These are phyloP conservation scores for Centruroides vittatus DNA, from an alignment of 1,140 invertebrate species.

Conservation along the genomic window DNA sequence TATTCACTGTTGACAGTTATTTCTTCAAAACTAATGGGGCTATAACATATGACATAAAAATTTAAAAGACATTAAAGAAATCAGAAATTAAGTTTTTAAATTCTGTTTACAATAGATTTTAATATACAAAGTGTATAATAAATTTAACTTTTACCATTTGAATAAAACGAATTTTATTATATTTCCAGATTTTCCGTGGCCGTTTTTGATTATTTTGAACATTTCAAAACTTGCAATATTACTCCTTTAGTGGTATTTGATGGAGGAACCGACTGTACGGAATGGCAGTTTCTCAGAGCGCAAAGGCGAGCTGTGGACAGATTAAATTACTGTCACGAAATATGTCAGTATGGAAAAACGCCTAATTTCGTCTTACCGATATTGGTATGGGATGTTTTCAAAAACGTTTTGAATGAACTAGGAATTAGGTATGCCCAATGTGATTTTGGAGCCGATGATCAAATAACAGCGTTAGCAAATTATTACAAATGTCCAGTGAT, in stretches of 20 bases:
- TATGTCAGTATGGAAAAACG: slow-evolving; percentile 14
- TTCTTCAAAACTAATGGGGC: too few species aligned
- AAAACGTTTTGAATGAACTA: slow-evolving; percentile 44
- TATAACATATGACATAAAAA: too few species aligned
- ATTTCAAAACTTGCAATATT: slow-evolving; percentile 53
- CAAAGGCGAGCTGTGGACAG: slow-evolving; percentile 44
- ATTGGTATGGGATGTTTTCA: slow-evolving; percentile 53
- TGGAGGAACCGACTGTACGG: slow-evolving; percentile 51
- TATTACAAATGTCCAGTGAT: slow-evolving; percentile 64
- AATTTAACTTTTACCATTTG: too few species aligned
- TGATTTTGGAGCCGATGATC: slow-evolving; percentile 72
- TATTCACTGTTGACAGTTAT: too few species aligned
- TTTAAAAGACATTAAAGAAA: too few species aligned
- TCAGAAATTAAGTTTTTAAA: too few species aligned
- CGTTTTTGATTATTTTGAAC: slow-evolving; percentile 51
- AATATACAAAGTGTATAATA: too few species aligned
- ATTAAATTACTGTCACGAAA: slow-evolving; percentile 32
- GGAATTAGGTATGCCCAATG: slow-evolving; percentile 49
- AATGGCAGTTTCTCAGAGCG: slow-evolving; percentile 56
- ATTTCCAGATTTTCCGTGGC: slow-evolving; percentile 31
- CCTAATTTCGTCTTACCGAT: slow-evolving; percentile 23
- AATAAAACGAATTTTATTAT: neutral
- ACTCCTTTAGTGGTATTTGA: slow-evolving; percentile 65
- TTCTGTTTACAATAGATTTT: too few species aligned
- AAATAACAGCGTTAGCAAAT: slow-evolving; percentile 60